phyloP scores from a whole-genome alignment of 30 jellyfish, hydroid and myxozoan species.

The Aurelia sp. region DNA sequence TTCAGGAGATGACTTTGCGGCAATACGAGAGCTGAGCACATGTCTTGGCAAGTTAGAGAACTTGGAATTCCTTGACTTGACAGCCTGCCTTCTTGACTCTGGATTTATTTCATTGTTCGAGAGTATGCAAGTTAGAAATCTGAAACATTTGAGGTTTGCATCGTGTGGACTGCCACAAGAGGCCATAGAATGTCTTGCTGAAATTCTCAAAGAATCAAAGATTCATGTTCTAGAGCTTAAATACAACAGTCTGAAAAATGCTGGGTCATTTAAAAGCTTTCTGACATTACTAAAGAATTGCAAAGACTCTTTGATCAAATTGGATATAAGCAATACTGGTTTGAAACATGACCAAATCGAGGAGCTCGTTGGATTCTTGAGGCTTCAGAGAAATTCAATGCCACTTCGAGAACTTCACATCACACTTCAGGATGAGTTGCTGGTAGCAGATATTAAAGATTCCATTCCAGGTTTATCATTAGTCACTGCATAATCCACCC shows the following conservation, averaged over 20 bases:
- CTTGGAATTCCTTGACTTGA: neutral
- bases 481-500: too few relatives aligned
- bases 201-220: neutral
- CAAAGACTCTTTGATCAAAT: conserved; percentile 7
- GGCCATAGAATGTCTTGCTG: conserved; percentile 7
- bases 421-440: neutral
- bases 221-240: conserved; percentile 1
- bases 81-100: conserved; percentile 2
- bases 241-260: neutral
- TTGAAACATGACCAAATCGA: conserved; percentile 5
- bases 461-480: conserved; percentile 3
- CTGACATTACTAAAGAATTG: conserved; percentile 4
- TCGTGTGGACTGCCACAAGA: conserved; percentile 7
- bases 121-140: neutral
- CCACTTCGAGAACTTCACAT: neutral
- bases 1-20: conserved; percentile 20
- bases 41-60: neutral
- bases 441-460: neutral
- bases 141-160: conserved; percentile 12
- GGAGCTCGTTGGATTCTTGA: neutral
- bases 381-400: neutral
- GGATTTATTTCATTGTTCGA: conserved; percentile 1
- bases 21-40: neutral
- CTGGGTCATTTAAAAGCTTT: neutral
- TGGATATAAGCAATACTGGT: conserved; percentile 26